These are phyloP conservation scores for Aplidium turbinatum DNA, from an alignment of 23 tunicate genomes.

Conservation along the genomic window DNA sequence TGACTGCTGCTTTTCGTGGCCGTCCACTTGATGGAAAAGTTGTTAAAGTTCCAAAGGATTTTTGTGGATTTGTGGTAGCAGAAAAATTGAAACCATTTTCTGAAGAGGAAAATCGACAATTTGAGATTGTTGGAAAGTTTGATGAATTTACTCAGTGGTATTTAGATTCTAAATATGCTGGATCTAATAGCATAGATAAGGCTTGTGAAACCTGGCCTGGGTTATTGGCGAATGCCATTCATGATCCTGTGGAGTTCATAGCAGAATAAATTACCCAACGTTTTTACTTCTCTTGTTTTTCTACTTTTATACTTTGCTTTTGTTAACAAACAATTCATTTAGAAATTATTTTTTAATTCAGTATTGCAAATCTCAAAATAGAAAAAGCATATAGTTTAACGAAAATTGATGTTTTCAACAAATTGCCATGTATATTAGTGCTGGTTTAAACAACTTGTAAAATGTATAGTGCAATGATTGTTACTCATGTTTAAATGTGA, in stretches of 20 bases:
- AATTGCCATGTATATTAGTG: too few relatives aligned
- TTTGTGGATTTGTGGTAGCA: slow-evolving; percentile 40
- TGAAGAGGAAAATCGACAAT: slow-evolving; percentile 47
- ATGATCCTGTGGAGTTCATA: slow-evolving; percentile 43
- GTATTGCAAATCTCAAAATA: too few relatives aligned
- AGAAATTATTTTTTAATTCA: too few relatives aligned
- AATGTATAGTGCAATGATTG: too few relatives aligned
- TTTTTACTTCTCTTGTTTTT: too few relatives aligned
- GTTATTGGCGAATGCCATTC: slow-evolving; percentile 43
- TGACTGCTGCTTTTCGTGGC: slow-evolving; percentile 77
- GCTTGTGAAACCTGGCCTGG: slow-evolving; percentile 52
- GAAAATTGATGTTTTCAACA: too few relatives aligned
- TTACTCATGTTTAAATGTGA: too few relatives aligned
- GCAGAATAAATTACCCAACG: too few relatives aligned
- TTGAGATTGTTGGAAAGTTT: slow-evolving; percentile 58
- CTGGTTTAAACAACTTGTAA: too few relatives aligned
- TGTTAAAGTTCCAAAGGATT: slow-evolving; percentile 52
- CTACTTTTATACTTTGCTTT: too few relatives aligned
- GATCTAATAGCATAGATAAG: slow-evolving; percentile 40
- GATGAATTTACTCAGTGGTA: slow-evolving; percentile 69
- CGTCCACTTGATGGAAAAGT: slow-evolving; percentile 77
- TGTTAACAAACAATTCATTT: too few relatives aligned
- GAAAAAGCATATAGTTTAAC: too few relatives aligned
- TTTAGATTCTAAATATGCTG: slow-evolving; percentile 57
- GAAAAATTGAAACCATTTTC: slow-evolving; percentile 75